A percentile compares a stretch with the other conserved stretches of the same genome.
phyloP scores from a whole-genome alignment of 2,113 vertebrate species.

The Hippocampus zosterae region DNA sequence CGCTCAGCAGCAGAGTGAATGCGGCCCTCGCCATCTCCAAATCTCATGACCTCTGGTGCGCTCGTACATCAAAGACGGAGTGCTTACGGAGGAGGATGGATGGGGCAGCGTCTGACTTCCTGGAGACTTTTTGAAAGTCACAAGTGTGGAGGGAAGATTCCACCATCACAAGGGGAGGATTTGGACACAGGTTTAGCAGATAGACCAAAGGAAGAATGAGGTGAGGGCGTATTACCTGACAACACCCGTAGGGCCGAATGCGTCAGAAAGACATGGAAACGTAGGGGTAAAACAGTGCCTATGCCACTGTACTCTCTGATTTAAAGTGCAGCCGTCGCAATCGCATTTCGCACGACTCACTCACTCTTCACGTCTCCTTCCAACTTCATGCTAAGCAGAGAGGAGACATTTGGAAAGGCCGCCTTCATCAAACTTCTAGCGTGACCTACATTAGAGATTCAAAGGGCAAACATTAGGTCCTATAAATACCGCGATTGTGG shows the following conservation, averaged over 20 bases:
- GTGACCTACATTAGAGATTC: constrained; percentile 19
- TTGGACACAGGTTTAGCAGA: constrained; percentile 41
- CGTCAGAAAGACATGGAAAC: not conserved
- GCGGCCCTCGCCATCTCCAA: constrained; percentile 43
- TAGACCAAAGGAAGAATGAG: constrained; percentile 22
- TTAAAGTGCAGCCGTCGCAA: constrained; percentile 27
- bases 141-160: constrained; percentile 41
- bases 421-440: not conserved
- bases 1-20: constrained; percentile 62
- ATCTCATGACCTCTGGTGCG: constrained; percentile 61
- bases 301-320: constrained; percentile 23
- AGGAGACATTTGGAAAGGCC: constrained; percentile 10
- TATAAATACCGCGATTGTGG: constrained; percentile 21
- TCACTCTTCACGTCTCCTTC: not conserved
- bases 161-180: constrained; percentile 33
- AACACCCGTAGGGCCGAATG: constrained; percentile 5
- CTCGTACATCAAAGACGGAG: constrained; percentile 40
- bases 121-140: constrained; percentile 38
- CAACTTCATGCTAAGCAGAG: constrained; percentile 12
- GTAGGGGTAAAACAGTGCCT: constrained; percentile 28
- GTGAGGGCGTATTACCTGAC: not conserved
- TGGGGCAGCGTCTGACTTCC: constrained; percentile 46
- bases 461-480: constrained; percentile 27
- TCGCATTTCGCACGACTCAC: constrained; percentile 10
- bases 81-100: constrained; percentile 20